Conservation (phyloP, 2,888 invertebrate genomes). For the Synergus japonicus region DNA sequence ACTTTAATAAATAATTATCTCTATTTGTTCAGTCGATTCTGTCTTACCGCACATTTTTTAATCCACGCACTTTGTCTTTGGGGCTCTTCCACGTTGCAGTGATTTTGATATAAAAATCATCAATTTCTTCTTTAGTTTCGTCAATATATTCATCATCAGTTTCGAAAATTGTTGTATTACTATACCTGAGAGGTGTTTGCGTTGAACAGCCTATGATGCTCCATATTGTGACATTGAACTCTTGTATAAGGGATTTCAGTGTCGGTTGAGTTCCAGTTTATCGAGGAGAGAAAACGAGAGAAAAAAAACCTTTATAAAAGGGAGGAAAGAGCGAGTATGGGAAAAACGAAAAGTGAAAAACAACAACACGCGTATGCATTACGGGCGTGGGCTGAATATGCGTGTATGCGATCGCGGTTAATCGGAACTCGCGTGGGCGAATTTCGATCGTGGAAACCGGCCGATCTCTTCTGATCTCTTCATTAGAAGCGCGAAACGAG, state of each 20-base stretch:
- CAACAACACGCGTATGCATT: not conserved
- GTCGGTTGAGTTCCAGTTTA: not conserved
- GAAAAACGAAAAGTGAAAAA: conserved; percentile 1
- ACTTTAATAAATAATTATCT: too few species aligned
- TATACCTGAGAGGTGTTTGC: not conserved
- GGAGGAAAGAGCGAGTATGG: not conserved
- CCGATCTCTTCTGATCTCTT: conserved; percentile 52
- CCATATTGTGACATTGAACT: not conserved
- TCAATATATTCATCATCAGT: too few species aligned
- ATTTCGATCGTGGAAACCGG: conserved; percentile 49
- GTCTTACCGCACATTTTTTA: too few species aligned
- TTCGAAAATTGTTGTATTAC: too few species aligned
- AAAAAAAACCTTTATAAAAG: not conserved
- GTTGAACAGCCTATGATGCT: not conserved
- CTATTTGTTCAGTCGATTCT: too few species aligned
- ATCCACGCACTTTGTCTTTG: too few species aligned
- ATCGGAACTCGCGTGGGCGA: conserved; percentile 54
- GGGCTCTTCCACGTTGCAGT: too few species aligned
- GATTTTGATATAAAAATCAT: too few species aligned
- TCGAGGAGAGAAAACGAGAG: not conserved
- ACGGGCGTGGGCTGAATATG: conserved; percentile 35
- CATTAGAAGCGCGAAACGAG: conserved; percentile 49
- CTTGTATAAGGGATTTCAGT: not conserved
- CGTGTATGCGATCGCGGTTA: conserved; percentile 48
- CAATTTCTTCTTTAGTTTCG: too few species aligned